Base-by-base conservation (phyloP, 2,797 vertebrate species). In the Hydrocynus forskahlii region DNA sequence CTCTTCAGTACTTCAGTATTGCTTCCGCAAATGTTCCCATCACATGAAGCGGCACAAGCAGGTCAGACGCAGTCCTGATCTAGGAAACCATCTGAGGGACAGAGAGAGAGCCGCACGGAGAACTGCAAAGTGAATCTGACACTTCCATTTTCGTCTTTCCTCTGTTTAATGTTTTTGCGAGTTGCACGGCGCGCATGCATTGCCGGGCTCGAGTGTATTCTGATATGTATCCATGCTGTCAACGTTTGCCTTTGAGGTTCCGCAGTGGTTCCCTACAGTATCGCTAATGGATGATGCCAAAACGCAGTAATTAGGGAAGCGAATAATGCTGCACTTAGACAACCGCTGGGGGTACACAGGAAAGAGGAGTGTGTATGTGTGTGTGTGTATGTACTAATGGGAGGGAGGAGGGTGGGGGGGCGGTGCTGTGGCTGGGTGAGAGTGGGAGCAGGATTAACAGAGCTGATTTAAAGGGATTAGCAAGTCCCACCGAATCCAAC, bases 401-500 rank as follows among this genome's bases (percentile, higher is more conserved):
- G 80, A 45, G 7, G n/a, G 16, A 21, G n/a, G 7, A 40, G 82
- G 76, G 71, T 50, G 52, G 43, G 83, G 82, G 86, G 86, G 64
- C 64, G 43, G 19, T 62, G 66, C 48, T 21, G 82, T 81, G 70
- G 82, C 89, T 87, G 89, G 74, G 81, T 86, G 86, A 87, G 75
- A 85, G 82, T 86, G 83, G 89, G 86, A 91, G 88, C 86, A 64
- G 90, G 92, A 93, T 93, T 93, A 92, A 89, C 86, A 83, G 85
- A 88, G 84, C 83, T 89, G 90, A 91, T 91, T 93, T 91, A 90
- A 91, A 91, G 87, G 91, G 92, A 93, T 93, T 93, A 93, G 86
- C 88, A 87, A 88, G 73, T 88, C 87, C 87, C 74, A 84, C 80
- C 79, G 89, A 90, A 91, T 88, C 87, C 85, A 85, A 85, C 89